Evolutionary conservation across 1,140 invertebrate species (phyloP).

Genomic region (Drosophila rhopaloa): DNA sequence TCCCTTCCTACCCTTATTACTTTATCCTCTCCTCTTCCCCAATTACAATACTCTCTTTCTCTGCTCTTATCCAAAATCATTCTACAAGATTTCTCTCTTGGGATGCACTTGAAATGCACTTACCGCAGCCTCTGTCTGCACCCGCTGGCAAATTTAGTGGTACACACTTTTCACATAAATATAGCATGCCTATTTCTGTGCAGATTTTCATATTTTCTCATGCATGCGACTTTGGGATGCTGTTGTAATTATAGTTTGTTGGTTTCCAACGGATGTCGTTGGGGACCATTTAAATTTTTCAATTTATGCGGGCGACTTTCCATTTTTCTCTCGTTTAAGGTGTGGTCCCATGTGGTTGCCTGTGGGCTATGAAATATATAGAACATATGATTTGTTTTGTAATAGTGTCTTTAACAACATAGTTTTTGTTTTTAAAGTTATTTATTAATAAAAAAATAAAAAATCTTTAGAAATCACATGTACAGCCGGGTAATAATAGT

Average conservation of each 20-base stretch:
- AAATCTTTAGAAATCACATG: no score
- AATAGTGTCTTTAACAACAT: neutral
- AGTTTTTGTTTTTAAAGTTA: neutral
- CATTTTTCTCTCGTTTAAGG: slow-evolving; percentile 14
- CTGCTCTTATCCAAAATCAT: slow-evolving; percentile 5
- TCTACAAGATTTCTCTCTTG: slow-evolving; percentile 22
- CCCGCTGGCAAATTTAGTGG: slow-evolving; percentile 38
- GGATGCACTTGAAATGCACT: slow-evolving; percentile 44
- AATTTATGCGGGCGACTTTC: slow-evolving; percentile 45
- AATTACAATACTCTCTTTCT: slow-evolving; percentile 15
- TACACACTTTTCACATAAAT: slow-evolving; percentile 23
- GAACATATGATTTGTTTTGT: neutral
- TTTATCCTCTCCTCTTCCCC: neutral
- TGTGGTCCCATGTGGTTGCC: neutral
- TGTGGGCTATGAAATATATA: neutral
- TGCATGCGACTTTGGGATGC: slow-evolving; percentile 17
- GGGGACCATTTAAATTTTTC: slow-evolving; percentile 28
- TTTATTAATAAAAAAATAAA: no score
- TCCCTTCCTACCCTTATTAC: neutral
- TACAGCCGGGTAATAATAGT: no score
- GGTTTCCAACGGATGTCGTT: slow-evolving; percentile 36
- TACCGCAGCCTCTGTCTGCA: neutral
- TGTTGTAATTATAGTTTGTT: slow-evolving; percentile 36
- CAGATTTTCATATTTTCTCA: slow-evolving; percentile 36
- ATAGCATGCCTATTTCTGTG: slow-evolving; percentile 30